Percentiles rank a stretch among this genome's conserved stretches.
phyloP scores from a whole-genome alignment of 2,888 invertebrate species.

The Galerucella pusilla region DNA sequence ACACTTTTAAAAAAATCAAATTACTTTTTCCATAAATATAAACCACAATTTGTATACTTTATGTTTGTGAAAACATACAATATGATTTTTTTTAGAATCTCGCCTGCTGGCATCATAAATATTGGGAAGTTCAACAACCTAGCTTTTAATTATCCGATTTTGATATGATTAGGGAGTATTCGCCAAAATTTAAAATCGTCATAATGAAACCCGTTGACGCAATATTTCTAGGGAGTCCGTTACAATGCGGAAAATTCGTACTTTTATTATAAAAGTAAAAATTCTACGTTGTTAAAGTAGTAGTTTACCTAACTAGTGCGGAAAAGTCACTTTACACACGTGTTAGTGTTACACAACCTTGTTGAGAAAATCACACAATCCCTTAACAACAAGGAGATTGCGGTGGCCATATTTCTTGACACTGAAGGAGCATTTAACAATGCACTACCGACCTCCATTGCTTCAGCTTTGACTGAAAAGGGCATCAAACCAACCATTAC shows the following conservation, averaged over 20 bases:
- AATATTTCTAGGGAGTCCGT: conserved; percentile 4
- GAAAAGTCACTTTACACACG: too few species aligned
- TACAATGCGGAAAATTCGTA: background rate
- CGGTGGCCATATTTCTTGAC: too few species aligned
- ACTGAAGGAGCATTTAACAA: too few species aligned
- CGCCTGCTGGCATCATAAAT: conserved; percentile 8
- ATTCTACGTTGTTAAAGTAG: too few species aligned
- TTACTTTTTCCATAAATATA: background rate
- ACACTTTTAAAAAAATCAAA: background rate
- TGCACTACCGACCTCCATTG: too few species aligned
- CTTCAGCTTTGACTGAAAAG: too few species aligned
- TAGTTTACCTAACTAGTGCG: too few species aligned
- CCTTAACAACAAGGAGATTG: too few species aligned
- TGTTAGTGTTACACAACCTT: too few species aligned
- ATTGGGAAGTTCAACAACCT: conserved; percentile 14
- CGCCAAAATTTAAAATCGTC: conserved; percentile 12
- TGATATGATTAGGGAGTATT: conserved; percentile 4
- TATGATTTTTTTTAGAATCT: conserved; percentile 15
- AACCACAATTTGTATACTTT: conserved; percentile 7
- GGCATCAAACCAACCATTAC: too few species aligned
- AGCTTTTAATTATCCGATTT: conserved; percentile 8
- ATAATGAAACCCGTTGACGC: background rate
- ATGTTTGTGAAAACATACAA: conserved; percentile 12
- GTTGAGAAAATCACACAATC: too few species aligned
- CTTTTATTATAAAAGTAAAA: too few species aligned